Percentiles rank a stretch among this genome's conserved stretches.
Conservation (phyloP, 2,888 invertebrate genomes). For the Dysmachus trigonus region DNA sequence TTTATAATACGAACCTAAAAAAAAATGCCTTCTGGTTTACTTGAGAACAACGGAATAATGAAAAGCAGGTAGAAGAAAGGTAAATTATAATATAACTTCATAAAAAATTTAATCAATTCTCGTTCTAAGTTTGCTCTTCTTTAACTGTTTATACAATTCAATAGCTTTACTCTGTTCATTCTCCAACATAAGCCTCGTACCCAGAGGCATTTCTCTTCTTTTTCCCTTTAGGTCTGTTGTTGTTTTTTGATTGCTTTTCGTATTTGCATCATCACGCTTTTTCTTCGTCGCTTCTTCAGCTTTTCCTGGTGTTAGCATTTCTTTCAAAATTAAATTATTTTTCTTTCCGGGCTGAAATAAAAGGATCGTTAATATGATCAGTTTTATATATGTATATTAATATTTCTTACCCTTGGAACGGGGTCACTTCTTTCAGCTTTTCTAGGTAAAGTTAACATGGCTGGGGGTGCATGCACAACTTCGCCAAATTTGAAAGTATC, state of each 20-base stretch:
- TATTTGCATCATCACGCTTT: slow-evolving; percentile 22
- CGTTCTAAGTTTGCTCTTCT: slow-evolving; percentile 57
- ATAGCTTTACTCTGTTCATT: slow-evolving; percentile 69
- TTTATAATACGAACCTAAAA: too few relatives aligned
- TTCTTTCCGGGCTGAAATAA: slow-evolving; percentile 72
- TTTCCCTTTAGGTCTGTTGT: slow-evolving; percentile 67
- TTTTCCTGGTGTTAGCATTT: slow-evolving; percentile 61
- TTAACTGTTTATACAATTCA: slow-evolving; percentile 69
- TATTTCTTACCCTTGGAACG: slow-evolving; percentile 62
- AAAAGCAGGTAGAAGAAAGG: neutral
- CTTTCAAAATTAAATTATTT: slow-evolving; percentile 69
- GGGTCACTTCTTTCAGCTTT: slow-evolving; percentile 63
- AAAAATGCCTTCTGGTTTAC: too few relatives aligned
- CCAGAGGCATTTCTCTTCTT: slow-evolving; percentile 69
- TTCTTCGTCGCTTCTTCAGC: neutral
- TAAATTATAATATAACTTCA: neutral
- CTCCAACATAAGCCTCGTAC: slow-evolving; percentile 70
- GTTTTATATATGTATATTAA: neutral
- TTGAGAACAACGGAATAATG: neutral
- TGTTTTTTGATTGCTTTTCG: slow-evolving; percentile 48
- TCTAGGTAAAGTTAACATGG: slow-evolving; percentile 67
- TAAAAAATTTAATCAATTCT: neutral
- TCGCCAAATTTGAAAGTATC: slow-evolving; percentile 81
- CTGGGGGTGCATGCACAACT: slow-evolving; percentile 77
- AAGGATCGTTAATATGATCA: neutral